Base-by-base conservation (phyloP, 37 sponge, comb jelly and placozoan species). In the Tethya wilhelma region DNA sequence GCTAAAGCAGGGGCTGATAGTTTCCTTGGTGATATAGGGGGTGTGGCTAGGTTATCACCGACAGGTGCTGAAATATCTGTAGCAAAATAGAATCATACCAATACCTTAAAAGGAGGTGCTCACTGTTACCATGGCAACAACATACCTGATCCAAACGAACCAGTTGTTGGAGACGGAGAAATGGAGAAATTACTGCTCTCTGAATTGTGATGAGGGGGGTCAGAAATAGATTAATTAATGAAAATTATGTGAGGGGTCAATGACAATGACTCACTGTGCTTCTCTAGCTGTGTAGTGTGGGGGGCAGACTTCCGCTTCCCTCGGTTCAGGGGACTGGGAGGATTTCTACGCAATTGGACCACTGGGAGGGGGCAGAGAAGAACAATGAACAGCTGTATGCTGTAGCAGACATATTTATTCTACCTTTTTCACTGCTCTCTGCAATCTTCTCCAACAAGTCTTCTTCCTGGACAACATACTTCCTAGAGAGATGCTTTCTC, bases 381-480 rank as follows among this genome's bases (percentile, higher is more conserved):
- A 7, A 42, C 33, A 44, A 17, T 23, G 11, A 41, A 45, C 53
- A 28, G 7, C 26, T 19, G 29, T 2, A 45, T 42, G 4, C 11
- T 23, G 56, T 9, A 7, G 22, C 4, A 58, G 30, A 31, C 5
- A 33, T 22, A 69, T 19, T 42, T 2, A 39, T 1, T 22, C 2
- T 17, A 82, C 84, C 64, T 89, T 66, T 88, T 34, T 82, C 89
- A 42, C 69, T 82, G 64, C 74, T 88, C n/a, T 88, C 89, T 32
- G 83, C 78, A 62, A 82, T 87, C 40, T 73, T 77, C 34, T 88
- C 89, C 73, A 83, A 39, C 31, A 75, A 30, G 66, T 78, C 80
- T 40, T 89, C 83, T 8, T 82, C 89, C 36, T 70, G 79, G 22
- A 87, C 56, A 32, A 87, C 88, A 58, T 87, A 67, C 60, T 87